Evolutionary conservation across 2,888 invertebrate species (phyloP), one percentile per base, ranked within the genome.

Genomic region (Xylophagus ater): DNA sequence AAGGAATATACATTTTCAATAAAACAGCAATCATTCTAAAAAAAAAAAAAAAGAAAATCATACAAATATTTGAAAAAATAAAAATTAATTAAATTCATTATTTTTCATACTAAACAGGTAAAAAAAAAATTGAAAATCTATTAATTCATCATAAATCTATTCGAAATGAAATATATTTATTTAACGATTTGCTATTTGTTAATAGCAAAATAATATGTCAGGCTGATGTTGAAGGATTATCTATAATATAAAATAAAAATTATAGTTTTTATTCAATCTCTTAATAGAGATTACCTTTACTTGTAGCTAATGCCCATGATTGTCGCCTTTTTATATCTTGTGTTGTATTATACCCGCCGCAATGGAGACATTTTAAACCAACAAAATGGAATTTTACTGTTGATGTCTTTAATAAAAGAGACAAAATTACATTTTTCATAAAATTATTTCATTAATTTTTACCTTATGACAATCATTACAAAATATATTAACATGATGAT

Each of bases 401-500:
- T 13, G 83, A 82, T 56, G 83, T 72, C 86, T 87, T 64, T 23
- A 71, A 65, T 41, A 46, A 48, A 45, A 49, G 46, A 15, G 2
- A 36, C n/a, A 33, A 12, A 33, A 30, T n/a, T 26, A 13, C 10
- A 3, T 12, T 14, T 9, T 21, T 15, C 13, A 26, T 19, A 29
- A 15, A 25, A 4, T 33, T 13, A 30, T 19, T 24, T 5, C 12
- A 20, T 4, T 28, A 42, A n/a, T n/a, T n/a, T 52, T 53, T 63
- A 86, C 88, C 76, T 85, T 80, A 60, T 89, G 89, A 60, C 92
- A 92, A 66, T 92, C 92, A 60, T 85, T 86, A 68, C 92, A 92
- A 7, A 89, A 71, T 54, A 90, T 85, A 41, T 82, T 78, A 14
- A 86, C 81, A 53, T 78, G 77, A 56, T 80, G 80, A 60, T 84